Base-by-base conservation (phyloP, 2,797 vertebrate genomes). In the Lindbergichthys nudifrons region DNA sequence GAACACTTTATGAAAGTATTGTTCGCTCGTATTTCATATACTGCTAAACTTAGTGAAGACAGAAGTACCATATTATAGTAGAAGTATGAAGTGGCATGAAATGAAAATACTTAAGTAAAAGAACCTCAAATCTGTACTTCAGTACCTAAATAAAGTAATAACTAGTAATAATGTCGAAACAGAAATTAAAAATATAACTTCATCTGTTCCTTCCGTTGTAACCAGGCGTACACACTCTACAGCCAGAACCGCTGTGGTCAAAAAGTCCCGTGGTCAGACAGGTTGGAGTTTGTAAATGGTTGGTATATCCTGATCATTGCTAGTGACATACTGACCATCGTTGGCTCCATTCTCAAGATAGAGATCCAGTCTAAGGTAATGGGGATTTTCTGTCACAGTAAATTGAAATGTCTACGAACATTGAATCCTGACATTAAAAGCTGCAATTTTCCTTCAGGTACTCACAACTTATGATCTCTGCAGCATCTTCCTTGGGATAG, bases 301-400 rank as follows among this genome's bases (percentile, higher is more conserved):
- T 99, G 97, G 98, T 98, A 96, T 54, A 95, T 98, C 73, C 92
- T 99, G 84, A 98, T 99, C 87, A 94, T 99, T 1, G 26, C 95
- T 60, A 99, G 97, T 0, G 97, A 99, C 83, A 80, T 92, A 2
- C 79, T 99, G 67, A 96, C 95, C 66, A 94, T 97, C 81, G 89
- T 92, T 58, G 97, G 97, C 73, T 99, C 98, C 16, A 91, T 97
- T 75, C 94, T 98, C 59, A 99, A 99, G 92, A 98, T 98, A 76
- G 95, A 95, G 87, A 99, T 98, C 80, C 96, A 98, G 87, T 94
- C 96, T 1, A 98, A 99, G 96, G 98, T 94, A 71, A 75, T 4
- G 0, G 23, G 6, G 0, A 19, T 23, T 32, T 47, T 9, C 41
- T 16, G 11, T 32, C 7, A 12, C 10, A 41, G 21, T 21, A n/a